Base-by-base conservation (phyloP, 2,797 vertebrate genomes). In the Spondyliosoma cantharus region DNA sequence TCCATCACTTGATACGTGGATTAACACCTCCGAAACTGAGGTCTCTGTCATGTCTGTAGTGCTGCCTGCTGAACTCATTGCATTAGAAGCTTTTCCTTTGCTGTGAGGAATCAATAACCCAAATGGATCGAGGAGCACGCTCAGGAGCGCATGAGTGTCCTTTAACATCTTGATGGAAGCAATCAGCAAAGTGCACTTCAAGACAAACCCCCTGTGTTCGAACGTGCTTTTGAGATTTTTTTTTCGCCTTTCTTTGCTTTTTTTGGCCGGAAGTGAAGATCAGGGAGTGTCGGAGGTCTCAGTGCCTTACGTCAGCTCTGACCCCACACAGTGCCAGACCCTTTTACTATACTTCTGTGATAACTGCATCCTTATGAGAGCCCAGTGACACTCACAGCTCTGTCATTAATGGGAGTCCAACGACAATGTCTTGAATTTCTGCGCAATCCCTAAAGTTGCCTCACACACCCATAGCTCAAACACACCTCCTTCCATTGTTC, bases 101-200 rank as follows among this genome's bases (percentile, higher is more conserved):
- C 83, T 69, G 32, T 25, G 5, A 49, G 27, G 57, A 85, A 76
- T 90, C 90, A 87, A 91, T 91, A 90, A 86, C 61, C 68, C 66
- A 90, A 90, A 87, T 87, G 85, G 86, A 91, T 74, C 4, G n/a
- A 81, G 70, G 81, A 50, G 32, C 29, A 65, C 75, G 70, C 73
- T 81, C 66, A 79, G 80, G 83, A 82, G 57, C 20, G 53, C 74
- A 60, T 22, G 49, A 71, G 65, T 16, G 58, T 69, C 64, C 81
- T 86, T 72, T 50, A 57, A 78, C 53, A 76, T 75, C 68, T 71
- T 16, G 50, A 73, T 83, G 72, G 71, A 87, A 75, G 74, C 65
- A 92, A 94, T 93, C 85, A 92, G 79, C 65, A 85, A 88, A 93
- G 90, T 92, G 90, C 88, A 81, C 81, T 71, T 85, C 76, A 45